Base-by-base conservation (phyloP, 2,888 invertebrate genomes). In the Drosophila mulleri region DNA sequence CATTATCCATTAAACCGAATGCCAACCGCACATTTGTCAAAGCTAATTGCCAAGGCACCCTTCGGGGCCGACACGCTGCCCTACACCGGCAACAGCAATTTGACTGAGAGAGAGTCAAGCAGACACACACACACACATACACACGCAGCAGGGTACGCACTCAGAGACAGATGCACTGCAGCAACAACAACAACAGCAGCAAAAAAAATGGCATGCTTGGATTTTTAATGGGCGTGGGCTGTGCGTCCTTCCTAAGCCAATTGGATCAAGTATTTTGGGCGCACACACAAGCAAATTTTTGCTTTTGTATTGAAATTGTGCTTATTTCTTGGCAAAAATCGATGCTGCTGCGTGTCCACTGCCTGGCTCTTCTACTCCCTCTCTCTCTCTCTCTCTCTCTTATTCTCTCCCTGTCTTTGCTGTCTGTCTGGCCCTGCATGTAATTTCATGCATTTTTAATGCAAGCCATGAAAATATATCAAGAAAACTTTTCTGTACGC, bases 381-480 rank as follows among this genome's bases (percentile, higher is more conserved):
- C 3, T 41, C 41, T n/a, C 16, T 50, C 11, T 11, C 48, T 29
- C 8, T 48, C 29, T 14, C 20, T 8, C n/a, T 41, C n/a, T n/a
- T 8, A 2, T 2, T 41, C 41, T n/a, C 3, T 8, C 20, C 14
- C 20, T 7, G 14, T 23, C 14, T 20, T 0, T 44, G 20, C 32
- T 32, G 11, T 32, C 50, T 50, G 18, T 7, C 32, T 39, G 39
- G 6, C 41, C 3, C 47, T 72, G 81, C 81, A 67, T 75, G 77
- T 77, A 77, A 84, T 82, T 80, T 82, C 79, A 80, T 80, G 83
- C 67, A 83, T 81, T 83, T 83, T 81, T 81, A 83, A 81, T 83
- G 81, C 78, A 72, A 62, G 61, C 72, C 75, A 71, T 80, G 73
- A 69, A 80, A 80, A 68, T 68, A 76, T 67, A 80, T 77, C 57